Base-by-base conservation (phyloP, 2,113 vertebrate species). In the Albula goreensis region DNA sequence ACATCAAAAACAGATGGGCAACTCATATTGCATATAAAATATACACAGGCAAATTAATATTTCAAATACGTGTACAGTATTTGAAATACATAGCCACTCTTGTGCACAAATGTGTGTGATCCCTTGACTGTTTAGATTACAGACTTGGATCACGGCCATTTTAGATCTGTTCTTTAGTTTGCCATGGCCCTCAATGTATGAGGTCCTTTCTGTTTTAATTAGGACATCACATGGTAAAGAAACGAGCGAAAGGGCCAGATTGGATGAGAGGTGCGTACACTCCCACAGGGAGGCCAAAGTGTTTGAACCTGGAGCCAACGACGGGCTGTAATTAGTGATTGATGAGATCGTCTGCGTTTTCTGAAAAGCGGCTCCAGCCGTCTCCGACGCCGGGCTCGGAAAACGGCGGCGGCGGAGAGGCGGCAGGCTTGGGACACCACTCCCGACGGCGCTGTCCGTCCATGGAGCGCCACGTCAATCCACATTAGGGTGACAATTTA, bases 401-500 rank as follows among this genome's bases (percentile, higher is more conserved):
- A 74, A 74, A 70, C 5, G 70, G n/a, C n/a, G 22, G 9, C 6
- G 0, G 22, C 63, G 22, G 19, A 17, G 19, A 5, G 2, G 19
- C 5, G 70, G 70, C n/a, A 31, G 12, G 50, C 81, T 31, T 15
- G n/a, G 4, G 81, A 25, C 8, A 11, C 5, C 2, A 53, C n/a
- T 56, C 50, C 50, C 12, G 25, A 81, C 11, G 80, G 50, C 52
- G 80, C 4, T 85, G 41, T 81, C 53, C 81, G 83, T 85, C 49
- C 60, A 78, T 80, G 15, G 81, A 52, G 78, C 74, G n/a, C 81
- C 70, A 82, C 85, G 80, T 88, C 82, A 85, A 19, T 81, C 57
- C 63, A 74, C 56, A 51, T 89, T 63, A 85, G 57, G 66, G 70
- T 19, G 86, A 60, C 17, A 53, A 88, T 85, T 84, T 70, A 60